Base-by-base conservation (phyloP, 2,888 invertebrate genomes). In the Drosophila imparisetae region DNA sequence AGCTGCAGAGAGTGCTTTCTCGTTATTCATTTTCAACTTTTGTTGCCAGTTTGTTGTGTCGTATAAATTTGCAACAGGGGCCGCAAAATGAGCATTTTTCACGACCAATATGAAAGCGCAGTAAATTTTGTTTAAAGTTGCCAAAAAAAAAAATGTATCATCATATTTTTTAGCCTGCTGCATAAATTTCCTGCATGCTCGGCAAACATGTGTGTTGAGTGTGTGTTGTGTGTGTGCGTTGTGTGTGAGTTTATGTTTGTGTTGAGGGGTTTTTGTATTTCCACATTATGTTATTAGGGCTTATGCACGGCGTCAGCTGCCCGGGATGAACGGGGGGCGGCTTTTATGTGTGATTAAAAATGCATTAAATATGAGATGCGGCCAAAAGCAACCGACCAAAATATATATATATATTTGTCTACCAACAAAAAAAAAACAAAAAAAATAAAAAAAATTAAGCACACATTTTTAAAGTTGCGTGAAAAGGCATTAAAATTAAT, bases 401-500 rank as follows among this genome's bases (percentile, higher is more conserved):
- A 40, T 11, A 45, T 54, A 40, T 18, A 63, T 49, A 61, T 40
- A 60, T 58, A 50, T 71, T 70, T 82, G 53, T 48, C 75, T 64
- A 53, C 42, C 66, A 66, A 71, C 67, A 66, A 76, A 63, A 61
- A 30, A 50, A 45, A 50, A 18, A 66, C n/a, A 76, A 63, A 61
- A 30, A 50, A 45, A 50, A n/a, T 32, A 5, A 21, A 57, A 61
- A 52, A 49, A 45, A 18, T 29, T 15, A 29, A 53, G 52, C 63
- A 64, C 49, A 27, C 49, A 29, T 65, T 77, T 78, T 78, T 62
- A 62, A 71, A 78, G 66, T 77, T 86, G 73, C 70, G 64, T 71
- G 66, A 67, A 88, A 85, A 84, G 63, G 70, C 69, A 84, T 86
- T 87, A 89, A 86, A 89, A 89, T 89, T 86, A 89, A 86, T 89